Evolutionary conservation across 2,113 vertebrate species (phyloP).

Genomic region (Malurus melanocephalus): DNA sequence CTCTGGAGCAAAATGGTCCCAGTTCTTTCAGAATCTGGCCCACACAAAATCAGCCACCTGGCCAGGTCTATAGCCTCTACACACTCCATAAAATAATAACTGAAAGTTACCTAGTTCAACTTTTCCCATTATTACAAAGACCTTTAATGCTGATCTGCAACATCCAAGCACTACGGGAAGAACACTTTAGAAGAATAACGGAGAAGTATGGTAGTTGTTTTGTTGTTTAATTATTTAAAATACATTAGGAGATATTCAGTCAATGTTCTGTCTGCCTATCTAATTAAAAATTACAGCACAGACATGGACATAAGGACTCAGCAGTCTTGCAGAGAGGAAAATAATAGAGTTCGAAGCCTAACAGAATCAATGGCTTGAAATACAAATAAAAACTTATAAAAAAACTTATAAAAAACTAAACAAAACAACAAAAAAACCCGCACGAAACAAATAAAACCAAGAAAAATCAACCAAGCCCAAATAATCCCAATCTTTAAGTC

Average conservation of each 20-base stretch:
- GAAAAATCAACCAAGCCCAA: neutral
- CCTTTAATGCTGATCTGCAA: neutral
- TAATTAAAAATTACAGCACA: constrained; percentile 31
- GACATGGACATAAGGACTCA: neutral
- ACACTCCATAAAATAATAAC: neutral
- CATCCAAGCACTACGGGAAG: neutral
- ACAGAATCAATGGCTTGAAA: neutral
- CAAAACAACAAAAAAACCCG: neutral
- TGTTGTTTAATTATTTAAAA: constrained; percentile 10
- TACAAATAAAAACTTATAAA: neutral
- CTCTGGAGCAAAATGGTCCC: neutral
- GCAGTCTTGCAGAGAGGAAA: neutral
- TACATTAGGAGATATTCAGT: neutral
- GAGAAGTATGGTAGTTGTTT: neutral
- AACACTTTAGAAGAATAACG: neutral
- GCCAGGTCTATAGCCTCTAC: neutral
- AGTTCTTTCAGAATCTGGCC: neutral
- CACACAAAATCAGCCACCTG: neutral
- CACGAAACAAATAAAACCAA: neutral
- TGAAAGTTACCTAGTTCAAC: neutral
- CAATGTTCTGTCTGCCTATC: neutral
- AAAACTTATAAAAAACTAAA: neutral
- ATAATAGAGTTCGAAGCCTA: neutral
- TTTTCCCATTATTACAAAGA: neutral
- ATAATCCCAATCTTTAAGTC: neutral